Percentiles rank a stretch among this genome's conserved stretches.
These are phyloP conservation scores for rat (Rattus norvegicus) DNA, from an alignment of 2,113 vertebrate species.

Conservation along the genomic window GRCr8 NC_086022.1:60697501-60698000, in stretches of 20 bases:
- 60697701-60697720: neutral
- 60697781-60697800: accelerated
- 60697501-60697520: neutral
- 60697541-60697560: neutral
- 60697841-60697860: neutral
- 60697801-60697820: neutral
- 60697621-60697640: neutral
- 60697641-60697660: neutral
- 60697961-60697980: neutral
- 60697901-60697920: neutral
- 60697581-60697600: neutral
- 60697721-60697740: neutral
- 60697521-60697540: neutral
- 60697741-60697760: neutral
- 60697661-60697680: neutral
- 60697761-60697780: neutral
- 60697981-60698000: neutral
- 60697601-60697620: neutral
- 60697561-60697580: neutral
- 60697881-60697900: neutral
- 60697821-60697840: neutral
- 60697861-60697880: neutral
- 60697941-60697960: slow-evolving; percentile 11
- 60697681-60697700: neutral
- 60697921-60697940: neutral